Evolutionary conservation across 2,797 vertebrate genomes (phyloP), one percentile per base, ranked within the genome.

Genomic region (Lithobates pipiens): DNA sequence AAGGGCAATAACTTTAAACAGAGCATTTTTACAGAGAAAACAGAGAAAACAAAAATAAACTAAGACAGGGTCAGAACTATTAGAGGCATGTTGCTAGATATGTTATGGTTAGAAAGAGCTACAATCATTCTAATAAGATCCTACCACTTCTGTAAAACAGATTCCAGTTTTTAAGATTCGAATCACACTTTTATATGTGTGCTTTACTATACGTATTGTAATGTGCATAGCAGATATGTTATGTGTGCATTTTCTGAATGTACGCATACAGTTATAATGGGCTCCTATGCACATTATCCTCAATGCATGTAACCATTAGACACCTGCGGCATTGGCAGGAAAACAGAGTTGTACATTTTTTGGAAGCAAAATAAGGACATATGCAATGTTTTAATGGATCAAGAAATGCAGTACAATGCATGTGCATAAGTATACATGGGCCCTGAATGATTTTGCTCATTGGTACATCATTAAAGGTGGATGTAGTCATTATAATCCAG

Each of bases 1-100:
- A 69, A 68, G 73, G 73, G 76, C 69, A 39, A 75, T 67, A 36
- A 68, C 65, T 69, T 69, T 73, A 72, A 71, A 27, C 42, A 65
- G 3, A 67, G 36, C 6, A 86, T 69, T 74, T 86, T 72, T 27
- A 39, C 13, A 0, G 34, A 25, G 23, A 72, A 83, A 71, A 39
- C 13, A 0, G 34, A 25, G 23, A 72, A 83, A 71, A 86, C 70
- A 46, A 27, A 8, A 18, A 65, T 73, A 13, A 67, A 46, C 27
- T 32, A 67, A 61, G 5, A 61, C 46, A 42, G 65, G 63, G 44
- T 75, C 25, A 69, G 44, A 78, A 67, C 39, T 44, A 67, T 85
- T 79, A 74, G 32, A 29, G 25, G 21, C 54, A 61, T 9, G 8
- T 23, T 61, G 54, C 21, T 6, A 61, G 54, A 61, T 61, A 23